Evolutionary conservation across 2,113 vertebrate species (phyloP).

Genomic region (Halichoerus grypus): DNA sequence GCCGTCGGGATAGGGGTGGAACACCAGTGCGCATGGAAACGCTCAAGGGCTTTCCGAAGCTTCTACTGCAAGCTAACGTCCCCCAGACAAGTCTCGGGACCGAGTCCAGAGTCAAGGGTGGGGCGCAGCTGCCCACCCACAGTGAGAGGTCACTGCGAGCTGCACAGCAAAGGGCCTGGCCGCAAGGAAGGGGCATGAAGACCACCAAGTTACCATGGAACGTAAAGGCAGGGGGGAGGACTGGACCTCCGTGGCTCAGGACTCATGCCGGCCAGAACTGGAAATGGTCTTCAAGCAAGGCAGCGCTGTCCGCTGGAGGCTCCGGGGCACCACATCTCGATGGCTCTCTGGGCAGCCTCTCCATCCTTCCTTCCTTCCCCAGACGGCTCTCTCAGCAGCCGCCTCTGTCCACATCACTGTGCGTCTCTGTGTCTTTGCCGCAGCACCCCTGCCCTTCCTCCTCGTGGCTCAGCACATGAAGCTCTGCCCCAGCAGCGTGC

Average conservation of each 20-base stretch:
- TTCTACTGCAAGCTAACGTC: not conserved
- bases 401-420: not conserved
- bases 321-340: accelerated
- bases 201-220: not conserved
- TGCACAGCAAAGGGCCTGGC: not conserved
- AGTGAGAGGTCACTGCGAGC: not conserved
- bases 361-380: not conserved
- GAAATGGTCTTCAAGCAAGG: not conserved
- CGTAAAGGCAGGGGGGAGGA: not conserved
- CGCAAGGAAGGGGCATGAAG: too few species aligned
- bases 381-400: not conserved
- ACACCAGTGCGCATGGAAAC: accelerated
- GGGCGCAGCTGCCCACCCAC: too few species aligned
- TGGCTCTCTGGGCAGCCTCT: not conserved
- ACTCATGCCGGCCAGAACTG: not conserved
- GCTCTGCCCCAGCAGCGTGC: accelerated
- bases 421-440: not conserved
- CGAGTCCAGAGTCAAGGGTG: not conserved
- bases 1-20: not conserved
- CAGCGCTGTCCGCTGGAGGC: accelerated
- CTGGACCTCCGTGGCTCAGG: not conserved
- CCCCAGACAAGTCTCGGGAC: too few species aligned
- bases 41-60: not conserved
- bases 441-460: accelerated
- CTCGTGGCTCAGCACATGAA: accelerated